Conservation (phyloP, 2,797 vertebrate species). For the Lepilemur septentrionalis region DNA sequence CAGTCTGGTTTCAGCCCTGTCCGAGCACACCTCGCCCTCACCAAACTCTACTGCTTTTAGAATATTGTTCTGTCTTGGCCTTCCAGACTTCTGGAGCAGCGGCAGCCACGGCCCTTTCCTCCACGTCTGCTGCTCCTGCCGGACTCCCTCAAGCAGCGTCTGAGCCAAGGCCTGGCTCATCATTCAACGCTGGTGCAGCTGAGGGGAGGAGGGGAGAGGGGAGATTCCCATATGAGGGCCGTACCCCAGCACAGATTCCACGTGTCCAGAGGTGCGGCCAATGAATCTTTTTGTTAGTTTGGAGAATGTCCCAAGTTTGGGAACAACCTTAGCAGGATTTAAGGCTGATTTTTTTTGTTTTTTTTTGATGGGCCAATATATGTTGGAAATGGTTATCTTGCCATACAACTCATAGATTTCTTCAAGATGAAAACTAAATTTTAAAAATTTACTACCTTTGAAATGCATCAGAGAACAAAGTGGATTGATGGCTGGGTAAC, state of each 20-base stretch:
- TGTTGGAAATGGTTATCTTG: neutral
- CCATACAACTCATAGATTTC: neutral
- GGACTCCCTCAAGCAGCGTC: neutral
- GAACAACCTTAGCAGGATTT: neutral
- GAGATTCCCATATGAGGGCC: neutral
- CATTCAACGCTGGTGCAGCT: neutral
- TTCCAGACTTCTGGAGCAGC: neutral
- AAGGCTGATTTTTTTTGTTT: neutral
- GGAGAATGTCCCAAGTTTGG: neutral
- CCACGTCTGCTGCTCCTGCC: neutral
- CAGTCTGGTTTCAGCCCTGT: neutral
- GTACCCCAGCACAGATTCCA: neutral
- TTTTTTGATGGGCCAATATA: neutral
- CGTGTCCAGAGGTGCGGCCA: neutral
- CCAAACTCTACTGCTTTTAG: neutral
- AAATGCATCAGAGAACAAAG: neutral
- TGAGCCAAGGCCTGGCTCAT: neutral
- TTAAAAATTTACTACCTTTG: neutral
- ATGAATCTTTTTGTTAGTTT: neutral
- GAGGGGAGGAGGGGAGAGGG: fast-evolving
- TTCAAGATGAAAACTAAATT: neutral
- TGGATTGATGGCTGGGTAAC: neutral
- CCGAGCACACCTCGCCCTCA: neutral
- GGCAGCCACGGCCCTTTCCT: neutral
- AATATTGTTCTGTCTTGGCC: neutral